phyloP scores from a whole-genome alignment of 2,113 vertebrate genomes.

The Peromyscus maniculatus region DNA sequence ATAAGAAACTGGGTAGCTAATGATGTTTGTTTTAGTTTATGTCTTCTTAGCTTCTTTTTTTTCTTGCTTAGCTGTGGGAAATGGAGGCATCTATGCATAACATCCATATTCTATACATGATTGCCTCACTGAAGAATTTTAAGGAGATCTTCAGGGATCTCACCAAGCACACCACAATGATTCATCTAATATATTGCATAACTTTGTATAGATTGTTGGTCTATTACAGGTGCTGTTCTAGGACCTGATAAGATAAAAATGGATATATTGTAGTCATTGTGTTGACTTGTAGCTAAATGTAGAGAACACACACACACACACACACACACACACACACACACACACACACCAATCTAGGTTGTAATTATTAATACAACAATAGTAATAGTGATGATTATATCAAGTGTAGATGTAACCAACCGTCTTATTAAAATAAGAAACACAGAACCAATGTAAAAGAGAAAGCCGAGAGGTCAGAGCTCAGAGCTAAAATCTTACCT shows the following conservation, averaged over 20 bases:
- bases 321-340: background rate
- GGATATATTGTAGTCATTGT: background rate
- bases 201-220: background rate
- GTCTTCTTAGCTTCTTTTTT: background rate
- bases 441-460: too few species aligned
- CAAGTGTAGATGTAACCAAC: too few species aligned
- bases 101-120: background rate
- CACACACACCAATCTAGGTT: background rate
- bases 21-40: slow-evolving; percentile 24
- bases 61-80: slow-evolving; percentile 32
- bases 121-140: slow-evolving; percentile 57
- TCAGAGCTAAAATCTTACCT: too few species aligned
- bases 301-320: background rate
- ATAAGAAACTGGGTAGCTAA: background rate
- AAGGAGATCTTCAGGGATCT: slow-evolving; percentile 55
- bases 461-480: too few species aligned
- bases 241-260: background rate
- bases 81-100: background rate
- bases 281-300: background rate
- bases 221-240: background rate
- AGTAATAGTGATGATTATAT: background rate
- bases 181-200: slow-evolving; percentile 26
- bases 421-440: too few species aligned
- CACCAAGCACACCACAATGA: background rate
- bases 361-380: background rate